Conservation (phyloP, 2,888 invertebrate genomes). For the Lysandra bellargus region DNA sequence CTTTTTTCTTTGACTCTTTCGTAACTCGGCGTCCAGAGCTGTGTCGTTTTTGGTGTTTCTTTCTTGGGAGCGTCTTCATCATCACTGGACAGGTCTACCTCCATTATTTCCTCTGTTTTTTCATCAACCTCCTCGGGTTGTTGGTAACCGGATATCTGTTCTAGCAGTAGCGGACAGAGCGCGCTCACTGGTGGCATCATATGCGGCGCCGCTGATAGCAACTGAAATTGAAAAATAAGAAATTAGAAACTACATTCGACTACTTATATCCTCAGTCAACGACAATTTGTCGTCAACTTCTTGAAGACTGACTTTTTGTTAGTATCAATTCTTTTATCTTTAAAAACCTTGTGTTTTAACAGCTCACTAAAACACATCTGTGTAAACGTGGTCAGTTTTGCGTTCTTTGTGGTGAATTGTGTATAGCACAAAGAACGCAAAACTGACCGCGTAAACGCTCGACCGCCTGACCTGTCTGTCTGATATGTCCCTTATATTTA, state of each 20-base stretch:
- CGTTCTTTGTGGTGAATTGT: no score
- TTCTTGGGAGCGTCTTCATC: conserved; percentile 55
- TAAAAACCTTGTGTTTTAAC: no score
- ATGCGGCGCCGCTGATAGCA: conserved; percentile 67
- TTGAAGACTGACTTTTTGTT: no score
- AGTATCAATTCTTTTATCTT: no score
- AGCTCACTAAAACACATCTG: no score
- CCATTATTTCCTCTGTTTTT: conserved; percentile 48
- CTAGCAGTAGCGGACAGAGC: conserved; percentile 66
- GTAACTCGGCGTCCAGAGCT: conserved; percentile 68
- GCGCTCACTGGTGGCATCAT: conserved; percentile 71
- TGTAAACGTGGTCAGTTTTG: no score
- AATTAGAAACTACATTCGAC: neutral
- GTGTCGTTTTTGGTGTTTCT: conserved; percentile 52
- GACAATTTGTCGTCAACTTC: no score
- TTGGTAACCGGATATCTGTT: conserved; percentile 63
- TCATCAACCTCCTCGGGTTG: conserved; percentile 48
- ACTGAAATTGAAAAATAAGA: conserved; percentile 52
- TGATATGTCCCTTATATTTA: no score
- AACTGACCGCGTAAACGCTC: no score
- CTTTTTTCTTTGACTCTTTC: conserved; percentile 73
- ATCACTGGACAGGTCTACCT: conserved; percentile 55
- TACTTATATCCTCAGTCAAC: no score
- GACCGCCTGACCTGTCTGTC: no score
- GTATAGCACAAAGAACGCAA: no score